Base-by-base conservation (phyloP, 2,888 invertebrate species). In the Lochmaea capreae region DNA sequence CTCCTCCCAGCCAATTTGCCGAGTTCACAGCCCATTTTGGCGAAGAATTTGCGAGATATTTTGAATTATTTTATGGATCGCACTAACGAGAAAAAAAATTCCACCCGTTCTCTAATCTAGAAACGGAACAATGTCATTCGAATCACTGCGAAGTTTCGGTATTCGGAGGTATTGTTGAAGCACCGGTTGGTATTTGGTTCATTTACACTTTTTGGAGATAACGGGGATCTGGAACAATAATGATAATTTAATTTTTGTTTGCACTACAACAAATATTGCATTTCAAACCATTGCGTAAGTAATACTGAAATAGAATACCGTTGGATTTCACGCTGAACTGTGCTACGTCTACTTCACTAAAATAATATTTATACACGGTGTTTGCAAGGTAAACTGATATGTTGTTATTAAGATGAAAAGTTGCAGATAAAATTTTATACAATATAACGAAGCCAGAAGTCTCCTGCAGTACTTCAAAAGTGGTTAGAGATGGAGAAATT, bases 11-110 rank as follows among this genome's bases (percentile, higher is more conserved):
- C 93, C 84, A 94, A 87, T 86, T 94, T 94, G 70, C 93, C 93
- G 83, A 94, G 89, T 88, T 94, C 92, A 88, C 94, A 94, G 85
- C 94, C 94, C 94, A 94, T 94, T 63, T 63, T 63, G 62, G 62
- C 62, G 43, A 63, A 63, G 18, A 63, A 43, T 43, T 43, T 43
- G 14, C 62, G 46, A 26, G 46, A 59, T 59, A 46, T 57, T 59
- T 43, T 59, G 62, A 42, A 63, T 8, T 18, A 43, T 39, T 54
- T 54, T 39, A 39, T 22, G 2, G 16, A 39, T 18, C 10, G 33
- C 33, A 54, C 57, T 26, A 18, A 22, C 16, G 62, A 52, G 12
- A 49, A 42, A 42, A 46, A n/a, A 57, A 14, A 39, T 33, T 3
- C 11, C 33, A 16, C 8, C 62, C 11, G 9, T 26, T 33, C 11